Evolutionary conservation across 2,797 vertebrate genomes (phyloP), one percentile per base, ranked within the genome.

Genomic region (Gymnoscopelus braueri): DNA sequence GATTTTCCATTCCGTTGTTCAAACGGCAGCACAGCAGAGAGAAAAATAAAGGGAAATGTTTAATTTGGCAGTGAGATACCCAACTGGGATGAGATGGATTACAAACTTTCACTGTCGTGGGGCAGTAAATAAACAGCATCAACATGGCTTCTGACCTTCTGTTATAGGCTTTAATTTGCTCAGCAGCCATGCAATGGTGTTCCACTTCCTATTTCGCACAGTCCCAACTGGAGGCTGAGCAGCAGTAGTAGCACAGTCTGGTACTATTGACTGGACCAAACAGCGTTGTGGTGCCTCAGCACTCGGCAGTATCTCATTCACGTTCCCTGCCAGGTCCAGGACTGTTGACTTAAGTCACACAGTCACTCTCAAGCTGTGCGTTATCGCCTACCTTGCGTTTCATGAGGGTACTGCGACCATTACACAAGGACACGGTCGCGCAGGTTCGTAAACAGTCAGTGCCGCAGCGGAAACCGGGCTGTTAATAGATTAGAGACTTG

Each of bases 391-490:
- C 44, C 65, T 72, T 79, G 74, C 32, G 63, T 72, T 75, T 66
- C 63, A 49, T 71, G 61, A 67, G 64, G 76, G 63, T 75, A 29
- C 53, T 51, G 72, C n/a, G 72, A 60, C 67, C 69, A 78, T 84
- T 5, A 5, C 8, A 44, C 39, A 44, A 10, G 63, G 74, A 80
- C 70, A 70, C 61, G 69, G 70, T 67, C 55, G 68, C 9, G 69
- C 75, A 73, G 78, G 86, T 82, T 77, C 12, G 15, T 60, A 69
- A 66, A 64, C 77, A 67, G 77, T 85, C 82, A 77, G 79, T 67
- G 86, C 83, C 66, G 80, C 82, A 80, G 87, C 78, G 83, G 52
- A 86, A 87, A 84, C 82, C 55, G 67, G 71, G 76, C 71, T 75
- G 77, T 80, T 86, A 82, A 88, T 75, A 53, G 72, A 68, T 83